Percentiles rank a stretch among this genome's conserved stretches.
Conservation (phyloP, 2,113 vertebrate genomes). For the Apteryx mantelli region DNA sequence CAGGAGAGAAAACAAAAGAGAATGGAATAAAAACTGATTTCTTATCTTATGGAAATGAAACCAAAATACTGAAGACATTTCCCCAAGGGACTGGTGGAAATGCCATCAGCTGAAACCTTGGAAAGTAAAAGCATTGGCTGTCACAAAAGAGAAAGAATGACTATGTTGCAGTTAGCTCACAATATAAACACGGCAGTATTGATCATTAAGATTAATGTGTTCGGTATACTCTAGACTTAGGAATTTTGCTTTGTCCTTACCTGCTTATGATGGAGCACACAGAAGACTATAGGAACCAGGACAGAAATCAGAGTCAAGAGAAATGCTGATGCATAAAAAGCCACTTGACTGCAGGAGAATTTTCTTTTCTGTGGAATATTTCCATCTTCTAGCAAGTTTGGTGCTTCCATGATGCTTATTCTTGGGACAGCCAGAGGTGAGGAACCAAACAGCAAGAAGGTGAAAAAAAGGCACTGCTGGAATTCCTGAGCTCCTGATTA, state of each 20-base stretch:
- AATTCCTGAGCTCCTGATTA: background rate
- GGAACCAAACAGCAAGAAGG: background rate
- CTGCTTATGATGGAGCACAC: background rate
- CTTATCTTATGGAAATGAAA: background rate
- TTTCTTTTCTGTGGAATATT: background rate
- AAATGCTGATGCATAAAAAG: background rate
- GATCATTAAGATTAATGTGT: background rate
- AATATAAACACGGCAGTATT: background rate
- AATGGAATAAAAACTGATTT: background rate
- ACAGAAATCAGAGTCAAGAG: background rate
- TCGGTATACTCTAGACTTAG: background rate
- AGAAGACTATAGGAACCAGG: background rate
- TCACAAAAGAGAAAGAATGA: background rate
- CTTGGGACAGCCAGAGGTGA: background rate
- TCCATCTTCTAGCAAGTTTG: background rate
- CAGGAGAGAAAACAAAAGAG: background rate
- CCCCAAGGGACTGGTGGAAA: background rate
- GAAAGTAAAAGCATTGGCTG: background rate
- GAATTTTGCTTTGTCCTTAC: conserved; percentile 48
- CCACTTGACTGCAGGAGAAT: accelerated
- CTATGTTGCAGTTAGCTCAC: background rate
- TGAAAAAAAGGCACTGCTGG: background rate
- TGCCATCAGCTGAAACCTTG: background rate
- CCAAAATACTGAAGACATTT: background rate
- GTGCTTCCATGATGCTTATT: background rate